Conservation (phyloP, 2,113 vertebrate species). For the Hemibagrus wyckioides region DNA sequence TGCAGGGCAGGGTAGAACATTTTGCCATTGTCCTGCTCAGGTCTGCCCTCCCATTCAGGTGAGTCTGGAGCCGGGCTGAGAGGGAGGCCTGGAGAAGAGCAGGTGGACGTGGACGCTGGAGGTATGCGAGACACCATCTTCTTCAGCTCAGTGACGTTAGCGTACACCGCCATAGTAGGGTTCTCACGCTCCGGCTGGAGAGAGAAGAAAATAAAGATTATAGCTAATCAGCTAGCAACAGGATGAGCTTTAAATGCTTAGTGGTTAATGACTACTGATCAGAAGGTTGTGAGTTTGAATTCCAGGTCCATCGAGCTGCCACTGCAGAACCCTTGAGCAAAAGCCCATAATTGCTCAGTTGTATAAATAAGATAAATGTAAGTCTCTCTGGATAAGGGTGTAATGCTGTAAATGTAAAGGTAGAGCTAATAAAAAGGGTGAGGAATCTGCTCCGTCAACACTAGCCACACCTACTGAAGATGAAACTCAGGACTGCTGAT, state of each 20-base stretch:
- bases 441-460: background rate
- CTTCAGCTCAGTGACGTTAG: conserved; percentile 76
- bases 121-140: conserved; percentile 29
- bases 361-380: too few species aligned
- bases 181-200: conserved; percentile 51
- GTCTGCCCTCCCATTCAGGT: conserved; percentile 81
- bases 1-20: conserved; percentile 75
- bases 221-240: background rate
- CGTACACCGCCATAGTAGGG: conserved; percentile 72
- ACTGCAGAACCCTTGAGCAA: too few species aligned
- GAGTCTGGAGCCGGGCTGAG: conserved; percentile 50
- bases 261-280: too few species aligned
- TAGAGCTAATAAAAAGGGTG: background rate
- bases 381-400: too few species aligned
- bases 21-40: conserved; percentile 74
- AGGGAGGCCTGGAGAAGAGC: conserved; percentile 21
- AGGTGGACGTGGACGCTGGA: rapidly evolving
- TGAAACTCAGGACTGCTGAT: background rate
- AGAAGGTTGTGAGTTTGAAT: too few species aligned
- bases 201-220: background rate
- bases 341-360: too few species aligned
- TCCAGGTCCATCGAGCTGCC: too few species aligned
- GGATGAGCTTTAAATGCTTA: background rate
- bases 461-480: background rate
- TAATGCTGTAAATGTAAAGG: background rate